phyloP scores from a whole-genome alignment of 2,113 vertebrate species.

The Odocoileus hemionus region DNA sequence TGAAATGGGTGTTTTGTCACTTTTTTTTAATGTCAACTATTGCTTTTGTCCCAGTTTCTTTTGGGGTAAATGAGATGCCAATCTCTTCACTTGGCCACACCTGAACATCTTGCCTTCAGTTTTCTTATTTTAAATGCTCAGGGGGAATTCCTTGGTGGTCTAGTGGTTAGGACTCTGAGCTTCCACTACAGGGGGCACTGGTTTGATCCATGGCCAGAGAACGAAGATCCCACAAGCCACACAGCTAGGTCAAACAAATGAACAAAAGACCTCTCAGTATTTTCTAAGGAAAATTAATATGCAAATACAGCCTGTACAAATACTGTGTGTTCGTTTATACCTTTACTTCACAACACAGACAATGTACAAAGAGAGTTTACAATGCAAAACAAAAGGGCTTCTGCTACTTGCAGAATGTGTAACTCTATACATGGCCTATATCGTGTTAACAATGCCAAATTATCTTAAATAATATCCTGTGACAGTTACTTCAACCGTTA shows the following conservation, averaged over 20 bases:
- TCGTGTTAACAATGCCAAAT: not conserved
- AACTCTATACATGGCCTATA: not conserved
- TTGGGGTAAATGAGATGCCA: not conserved
- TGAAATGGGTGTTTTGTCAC: not conserved
- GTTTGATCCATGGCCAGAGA: not conserved
- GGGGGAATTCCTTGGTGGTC: not conserved
- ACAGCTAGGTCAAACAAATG: not conserved
- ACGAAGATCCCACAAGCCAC: not conserved
- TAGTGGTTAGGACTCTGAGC: not conserved
- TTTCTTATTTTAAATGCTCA: slow-evolving; percentile 2
- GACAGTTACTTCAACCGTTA: not conserved
- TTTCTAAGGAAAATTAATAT: not conserved
- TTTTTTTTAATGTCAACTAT: not conserved
- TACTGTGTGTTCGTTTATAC: not conserved
- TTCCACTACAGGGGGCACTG: not conserved
- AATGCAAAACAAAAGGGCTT: not conserved
- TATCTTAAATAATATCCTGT: not conserved
- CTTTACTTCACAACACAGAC: not conserved
- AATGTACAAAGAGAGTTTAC: not conserved
- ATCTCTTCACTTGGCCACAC: not conserved
- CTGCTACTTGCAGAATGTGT: not conserved
- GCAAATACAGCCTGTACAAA: not conserved
- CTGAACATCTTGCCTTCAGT: not conserved
- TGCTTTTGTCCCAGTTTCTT: not conserved
- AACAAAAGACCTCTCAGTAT: not conserved